These are phyloP conservation scores for Pandemis corylana DNA, from an alignment of 2,888 invertebrate genomes.

Conservation along the genomic window DNA sequence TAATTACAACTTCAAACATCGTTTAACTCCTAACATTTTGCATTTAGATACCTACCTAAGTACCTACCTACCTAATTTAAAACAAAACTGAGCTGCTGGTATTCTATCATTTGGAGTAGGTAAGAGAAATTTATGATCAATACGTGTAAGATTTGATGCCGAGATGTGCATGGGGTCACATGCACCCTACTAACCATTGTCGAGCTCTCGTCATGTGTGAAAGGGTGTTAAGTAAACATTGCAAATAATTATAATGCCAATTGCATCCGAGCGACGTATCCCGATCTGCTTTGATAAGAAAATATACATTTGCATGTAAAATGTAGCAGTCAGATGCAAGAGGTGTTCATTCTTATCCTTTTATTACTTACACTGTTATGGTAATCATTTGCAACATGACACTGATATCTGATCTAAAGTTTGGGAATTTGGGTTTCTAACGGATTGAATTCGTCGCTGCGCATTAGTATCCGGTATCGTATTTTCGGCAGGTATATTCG, in stretches of 20 bases:
- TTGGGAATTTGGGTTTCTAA: constrained; percentile 61
- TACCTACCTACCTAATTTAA: background rate
- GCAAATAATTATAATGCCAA: constrained; percentile 84
- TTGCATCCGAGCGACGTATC: constrained; percentile 70
- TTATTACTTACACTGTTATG: constrained; percentile 77
- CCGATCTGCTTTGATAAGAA: constrained; percentile 76
- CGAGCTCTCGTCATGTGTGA: constrained; percentile 81
- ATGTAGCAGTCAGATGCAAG: constrained; percentile 64
- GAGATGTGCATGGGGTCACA: constrained; percentile 57
- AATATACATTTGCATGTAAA: constrained; percentile 80
- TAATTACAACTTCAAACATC: background rate
- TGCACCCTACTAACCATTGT: constrained; percentile 67
- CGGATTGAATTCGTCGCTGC: constrained; percentile 20
- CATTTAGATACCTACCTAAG: background rate
- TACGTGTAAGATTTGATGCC: constrained; percentile 52
- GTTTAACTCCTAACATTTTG: background rate
- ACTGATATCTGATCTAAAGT: constrained; percentile 81
- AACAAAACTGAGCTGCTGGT: background rate
- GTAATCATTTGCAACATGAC: constrained; percentile 78
- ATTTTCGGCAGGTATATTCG: background rate
- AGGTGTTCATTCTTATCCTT: constrained; percentile 72
- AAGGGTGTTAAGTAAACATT: constrained; percentile 86
- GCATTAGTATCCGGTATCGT: constrained; percentile 1
- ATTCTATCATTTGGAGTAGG: background rate
- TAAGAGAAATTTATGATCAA: constrained; percentile 58